Conservation (phyloP, 2,888 invertebrate genomes). For the Sesia bembeciformis region DNA sequence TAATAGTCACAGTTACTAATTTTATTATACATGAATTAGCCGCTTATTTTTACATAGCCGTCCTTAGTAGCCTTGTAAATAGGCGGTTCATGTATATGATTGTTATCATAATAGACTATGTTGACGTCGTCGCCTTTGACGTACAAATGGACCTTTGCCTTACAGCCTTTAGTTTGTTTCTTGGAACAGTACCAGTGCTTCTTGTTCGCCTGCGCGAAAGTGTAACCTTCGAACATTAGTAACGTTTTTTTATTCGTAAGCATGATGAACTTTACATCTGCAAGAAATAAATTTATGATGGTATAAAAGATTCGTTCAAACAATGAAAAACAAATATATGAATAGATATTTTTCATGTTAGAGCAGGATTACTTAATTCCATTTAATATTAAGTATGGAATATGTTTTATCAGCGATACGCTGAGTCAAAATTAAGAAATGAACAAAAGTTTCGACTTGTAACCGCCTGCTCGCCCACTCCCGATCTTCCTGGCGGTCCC, state of each 20-base stretch:
- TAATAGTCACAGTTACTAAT: too few species aligned
- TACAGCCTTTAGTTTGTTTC: background rate
- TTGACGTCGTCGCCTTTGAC: slow-evolving; percentile 11
- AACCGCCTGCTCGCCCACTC: too few species aligned
- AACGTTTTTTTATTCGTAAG: background rate
- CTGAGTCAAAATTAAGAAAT: too few species aligned
- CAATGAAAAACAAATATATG: too few species aligned
- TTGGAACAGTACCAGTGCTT: background rate
- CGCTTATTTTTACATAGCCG: background rate
- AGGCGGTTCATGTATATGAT: slow-evolving; percentile 33
- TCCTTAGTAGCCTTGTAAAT: slow-evolving; percentile 10
- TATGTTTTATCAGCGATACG: too few species aligned
- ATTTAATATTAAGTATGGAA: too few species aligned
- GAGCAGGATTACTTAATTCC: too few species aligned
- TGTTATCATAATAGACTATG: slow-evolving; percentile 14
- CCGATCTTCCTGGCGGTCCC: too few species aligned
- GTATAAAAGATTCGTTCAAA: too few species aligned
- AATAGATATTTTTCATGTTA: too few species aligned
- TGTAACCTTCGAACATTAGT: background rate
- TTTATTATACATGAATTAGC: too few species aligned
- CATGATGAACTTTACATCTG: background rate
- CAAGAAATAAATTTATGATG: background rate
- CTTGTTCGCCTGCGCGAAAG: background rate
- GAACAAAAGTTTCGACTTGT: too few species aligned
- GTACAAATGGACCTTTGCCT: background rate